phyloP scores from a whole-genome alignment of 2,888 invertebrate species.

The Machimus atricapillus region DNA sequence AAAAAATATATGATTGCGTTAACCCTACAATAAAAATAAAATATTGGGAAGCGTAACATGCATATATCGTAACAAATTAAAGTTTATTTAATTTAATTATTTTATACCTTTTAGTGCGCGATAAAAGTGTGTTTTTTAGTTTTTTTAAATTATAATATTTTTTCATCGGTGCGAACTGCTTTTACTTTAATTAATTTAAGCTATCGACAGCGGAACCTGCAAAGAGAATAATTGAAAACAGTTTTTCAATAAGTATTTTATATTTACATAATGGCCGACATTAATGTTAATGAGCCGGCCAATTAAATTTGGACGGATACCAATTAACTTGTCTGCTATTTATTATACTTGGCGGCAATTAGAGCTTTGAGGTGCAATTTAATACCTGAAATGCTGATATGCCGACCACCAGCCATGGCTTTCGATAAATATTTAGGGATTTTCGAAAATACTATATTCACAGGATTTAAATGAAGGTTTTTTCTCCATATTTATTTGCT shows the following conservation, averaged over 20 bases:
- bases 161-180: background rate
- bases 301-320: background rate
- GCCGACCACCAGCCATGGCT: background rate
- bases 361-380: background rate
- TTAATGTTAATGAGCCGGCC: background rate
- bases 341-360: background rate
- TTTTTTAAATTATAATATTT: no score
- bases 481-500: background rate
- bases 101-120: no score
- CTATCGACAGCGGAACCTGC: background rate
- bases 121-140: no score
- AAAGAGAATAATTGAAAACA: background rate
- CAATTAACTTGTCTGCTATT: background rate
- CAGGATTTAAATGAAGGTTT: background rate
- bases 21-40: no score
- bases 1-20: no score
- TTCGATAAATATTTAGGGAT: background rate
- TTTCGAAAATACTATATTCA: background rate
- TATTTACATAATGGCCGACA: background rate
- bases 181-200: background rate
- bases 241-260: background rate
- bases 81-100: no score
- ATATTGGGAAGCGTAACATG: no score
- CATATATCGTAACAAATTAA: no score
- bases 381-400: background rate